Base-by-base conservation (phyloP, 2,797 vertebrate genomes). In the Bothrops alternatus region DNA sequence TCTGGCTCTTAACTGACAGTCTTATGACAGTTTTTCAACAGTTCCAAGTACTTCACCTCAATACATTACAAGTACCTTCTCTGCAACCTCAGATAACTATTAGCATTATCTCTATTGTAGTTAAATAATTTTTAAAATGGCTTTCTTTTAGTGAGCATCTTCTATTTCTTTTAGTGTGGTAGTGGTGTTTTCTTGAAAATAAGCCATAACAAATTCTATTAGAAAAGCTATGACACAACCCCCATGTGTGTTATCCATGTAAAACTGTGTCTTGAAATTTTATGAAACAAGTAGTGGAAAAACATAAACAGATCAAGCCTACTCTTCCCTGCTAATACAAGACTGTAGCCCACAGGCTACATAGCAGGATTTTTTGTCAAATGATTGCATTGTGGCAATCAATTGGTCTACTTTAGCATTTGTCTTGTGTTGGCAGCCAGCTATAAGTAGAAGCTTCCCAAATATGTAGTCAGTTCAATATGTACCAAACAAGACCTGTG, bases 201-300 rank as follows among this genome's bases (percentile, higher is more conserved):
- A 32, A 85, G 12, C 56, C 57, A 63, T 26, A 14, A 14, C 85
- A 47, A 92, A 91, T n/a, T 82, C 1, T 23, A 5, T 37, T 92
- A 63, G 57, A 92, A 91, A 37, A 91, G 95, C 91, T 58, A 16
- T 85, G 85, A 60, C 26, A 23, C 50, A 91, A 37, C 20, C 61
- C 85, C 57, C 42, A 56, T 61, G 14, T 87, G 92, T 20, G 26
- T 90, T 92, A 78, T 88, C 55, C 47, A 53, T 3, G 0, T 87
- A 4, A 37, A 32, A 91, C 87, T 94, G 93, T 91, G 28, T 56
- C 61, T 53, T 10, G 37, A 25, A 92, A 73, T 91, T 91, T 94
- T 85, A 91, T 88, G 90, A 90, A 32, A 0, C 11, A 94, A 63
- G 16, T 92, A 85, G 16, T 47, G 20, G 4, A 53, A 93, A 93